Evolutionary conservation across 1,140 invertebrate genomes (phyloP), one percentile per base, ranked within the genome.

Genomic region (Paraescarpia echinospica): DNA sequence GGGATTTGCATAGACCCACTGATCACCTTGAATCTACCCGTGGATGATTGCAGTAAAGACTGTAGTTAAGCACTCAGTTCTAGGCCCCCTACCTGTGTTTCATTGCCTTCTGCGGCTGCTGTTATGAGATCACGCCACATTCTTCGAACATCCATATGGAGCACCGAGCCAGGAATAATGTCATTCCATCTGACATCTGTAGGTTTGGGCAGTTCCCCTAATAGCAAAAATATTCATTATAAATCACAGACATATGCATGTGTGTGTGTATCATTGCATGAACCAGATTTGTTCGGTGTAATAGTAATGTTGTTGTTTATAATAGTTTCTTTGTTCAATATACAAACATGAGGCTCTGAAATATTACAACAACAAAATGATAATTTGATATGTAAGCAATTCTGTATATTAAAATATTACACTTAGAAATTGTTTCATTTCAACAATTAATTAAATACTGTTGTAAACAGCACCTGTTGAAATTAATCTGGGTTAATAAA

Each of bases 81-180:
- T n/a, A n/a, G 48, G 48, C 18, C 48, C 34, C 93, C 33, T 94
- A 96, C 95, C 95, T 94, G 94, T 9, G 95, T 94, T 91, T 94
- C 94, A 92, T 96, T 95, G 94, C 95, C 95, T 48, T 93, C 90
- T 34, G 94, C 94, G 92, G 94, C 95, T 90, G 95, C 95, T 92
- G 95, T 95, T 51, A 96, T 93, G 0, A 96, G 93, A 51, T 95
- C 94, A 90, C 93, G 94, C 95, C 95, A 96, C 94, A 95, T 95
- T 8, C 94, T 94, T 95, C 95, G 96, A 4, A 96, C 95, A 90
- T 94, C 93, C 91, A 96, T 92, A 89, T 94, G 93, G 33, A 96
- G 91, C 34, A 94, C 95, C 51, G 94, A 94, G 90, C 95, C 94
- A 35, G 95, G 94, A 27, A 96, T 95, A 93, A 96, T 95, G 92